Conservation (phyloP, 2,888 invertebrate genomes). For the Chaitophorus viminalis region DNA sequence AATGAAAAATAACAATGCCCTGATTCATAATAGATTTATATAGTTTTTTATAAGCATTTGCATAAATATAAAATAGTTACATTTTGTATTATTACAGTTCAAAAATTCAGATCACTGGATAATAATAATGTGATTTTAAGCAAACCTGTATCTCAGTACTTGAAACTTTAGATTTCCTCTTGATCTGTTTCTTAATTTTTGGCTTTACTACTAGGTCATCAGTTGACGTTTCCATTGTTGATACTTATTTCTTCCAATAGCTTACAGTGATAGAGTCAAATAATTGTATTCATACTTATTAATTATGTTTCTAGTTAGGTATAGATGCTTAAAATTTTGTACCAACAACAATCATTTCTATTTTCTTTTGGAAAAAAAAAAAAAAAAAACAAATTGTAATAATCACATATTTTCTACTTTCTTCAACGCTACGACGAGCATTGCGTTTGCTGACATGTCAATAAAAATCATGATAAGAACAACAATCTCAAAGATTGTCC, state of each 20-base stretch:
- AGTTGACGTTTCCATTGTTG: constrained; percentile 12
- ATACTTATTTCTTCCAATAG: background rate
- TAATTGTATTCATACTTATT: background rate
- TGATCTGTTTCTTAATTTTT: constrained; percentile 41
- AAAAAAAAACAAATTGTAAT: background rate
- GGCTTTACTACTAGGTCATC: background rate
- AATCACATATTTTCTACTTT: background rate
- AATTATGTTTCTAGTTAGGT: background rate
- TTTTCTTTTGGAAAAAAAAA: background rate
- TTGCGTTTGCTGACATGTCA: constrained; percentile 52
- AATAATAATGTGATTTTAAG: background rate
- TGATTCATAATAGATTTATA: too few species aligned
- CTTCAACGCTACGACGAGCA: background rate
- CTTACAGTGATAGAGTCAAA: background rate
- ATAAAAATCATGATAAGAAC: constrained; percentile 25
- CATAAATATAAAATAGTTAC: too few species aligned
- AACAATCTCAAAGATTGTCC: background rate
- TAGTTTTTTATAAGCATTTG: too few species aligned
- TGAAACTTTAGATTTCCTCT: constrained; percentile 26
- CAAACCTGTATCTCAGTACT: constrained; percentile 34
- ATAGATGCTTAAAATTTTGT: background rate
- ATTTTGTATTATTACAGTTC: background rate
- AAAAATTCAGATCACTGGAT: background rate
- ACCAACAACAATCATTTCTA: background rate
- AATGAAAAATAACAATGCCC: too few species aligned